Evolutionary conservation across 1,140 invertebrate species (phyloP).

Genomic region (Aplysia californica): DNA sequence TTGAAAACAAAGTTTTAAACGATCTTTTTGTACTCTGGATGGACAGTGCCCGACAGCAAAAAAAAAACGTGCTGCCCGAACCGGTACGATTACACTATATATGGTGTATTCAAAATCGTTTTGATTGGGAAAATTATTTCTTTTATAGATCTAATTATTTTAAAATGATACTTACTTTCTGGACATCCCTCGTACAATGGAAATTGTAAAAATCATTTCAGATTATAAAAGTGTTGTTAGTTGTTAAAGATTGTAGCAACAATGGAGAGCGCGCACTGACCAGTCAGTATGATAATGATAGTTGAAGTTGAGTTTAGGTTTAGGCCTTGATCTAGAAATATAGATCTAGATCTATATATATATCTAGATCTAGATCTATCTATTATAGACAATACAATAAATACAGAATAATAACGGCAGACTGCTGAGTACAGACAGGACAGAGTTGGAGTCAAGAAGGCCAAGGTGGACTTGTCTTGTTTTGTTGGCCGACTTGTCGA

Average conservation of each 20-base stretch:
- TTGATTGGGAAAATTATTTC: neutral
- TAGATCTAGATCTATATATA: neutral
- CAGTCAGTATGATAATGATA: conserved; percentile 5
- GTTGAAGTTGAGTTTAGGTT: neutral
- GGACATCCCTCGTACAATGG: neutral
- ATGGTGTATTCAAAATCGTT: too few species aligned
- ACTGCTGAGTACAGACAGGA: too few species aligned
- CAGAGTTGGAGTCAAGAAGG: too few species aligned
- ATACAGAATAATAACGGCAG: too few species aligned
- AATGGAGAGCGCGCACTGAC: too few species aligned
- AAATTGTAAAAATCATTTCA: neutral
- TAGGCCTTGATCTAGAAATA: neutral
- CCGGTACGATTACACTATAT: too few species aligned
- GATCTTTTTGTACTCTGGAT: too few species aligned
- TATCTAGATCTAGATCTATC: neutral
- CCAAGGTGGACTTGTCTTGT: too few species aligned
- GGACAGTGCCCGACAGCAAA: too few species aligned
- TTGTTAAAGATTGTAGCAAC: neutral
- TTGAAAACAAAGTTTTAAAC: too few species aligned
- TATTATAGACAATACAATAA: neutral
- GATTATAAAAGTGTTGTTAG: neutral
- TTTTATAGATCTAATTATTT: neutral
- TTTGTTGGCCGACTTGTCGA: too few species aligned
- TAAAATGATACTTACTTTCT: neutral
- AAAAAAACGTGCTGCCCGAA: too few species aligned